phyloP scores from a whole-genome alignment of 2,888 invertebrate genomes.

The Drosophila flavopinicola region DNA sequence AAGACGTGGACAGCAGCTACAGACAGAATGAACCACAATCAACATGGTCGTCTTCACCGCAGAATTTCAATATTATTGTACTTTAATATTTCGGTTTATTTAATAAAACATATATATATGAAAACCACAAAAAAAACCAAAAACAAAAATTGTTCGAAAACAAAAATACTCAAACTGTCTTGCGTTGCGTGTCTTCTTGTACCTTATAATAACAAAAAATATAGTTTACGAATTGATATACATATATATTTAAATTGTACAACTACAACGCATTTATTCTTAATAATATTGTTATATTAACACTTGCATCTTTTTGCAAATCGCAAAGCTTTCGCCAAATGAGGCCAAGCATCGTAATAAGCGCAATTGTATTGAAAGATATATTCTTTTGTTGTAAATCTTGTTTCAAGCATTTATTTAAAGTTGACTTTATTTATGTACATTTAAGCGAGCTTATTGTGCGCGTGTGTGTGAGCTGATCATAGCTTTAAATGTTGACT shows the following conservation, averaged over 20 bases:
- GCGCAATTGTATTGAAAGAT: slow-evolving; percentile 61
- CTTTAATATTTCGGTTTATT: slow-evolving; percentile 83
- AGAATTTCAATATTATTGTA: slow-evolving; percentile 83
- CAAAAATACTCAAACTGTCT: slow-evolving; percentile 69
- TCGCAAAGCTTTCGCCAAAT: slow-evolving; percentile 51
- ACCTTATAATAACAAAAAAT: slow-evolving; percentile 50
- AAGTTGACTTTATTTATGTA: slow-evolving; percentile 60
- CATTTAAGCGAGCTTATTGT: slow-evolving; percentile 55
- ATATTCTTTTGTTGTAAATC: slow-evolving; percentile 63
- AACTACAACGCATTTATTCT: slow-evolving; percentile 62
- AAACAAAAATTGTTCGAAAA: slow-evolving; percentile 56
- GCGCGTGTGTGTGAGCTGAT: slow-evolving; percentile 37
- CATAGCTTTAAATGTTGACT: slow-evolving; percentile 52
- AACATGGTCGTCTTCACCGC: slow-evolving; percentile 59
- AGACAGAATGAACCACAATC: slow-evolving; percentile 24
- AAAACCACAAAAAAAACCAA: slow-evolving; percentile 69
- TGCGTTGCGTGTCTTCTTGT: slow-evolving; percentile 80
- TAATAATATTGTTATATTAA: slow-evolving; percentile 73
- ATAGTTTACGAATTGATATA: slow-evolving; percentile 62
- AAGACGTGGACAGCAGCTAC: slow-evolving; percentile 32
- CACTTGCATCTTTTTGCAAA: slow-evolving; percentile 50
- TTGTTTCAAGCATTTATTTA: slow-evolving; percentile 55
- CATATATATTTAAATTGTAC: slow-evolving; percentile 67
- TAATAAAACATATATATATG: slow-evolving; percentile 83
- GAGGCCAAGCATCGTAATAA: slow-evolving; percentile 57